Evolutionary conservation across 2,113 vertebrate genomes (phyloP), one percentile per base, ranked within the genome.

Genomic region (Myocastor coypus): DNA sequence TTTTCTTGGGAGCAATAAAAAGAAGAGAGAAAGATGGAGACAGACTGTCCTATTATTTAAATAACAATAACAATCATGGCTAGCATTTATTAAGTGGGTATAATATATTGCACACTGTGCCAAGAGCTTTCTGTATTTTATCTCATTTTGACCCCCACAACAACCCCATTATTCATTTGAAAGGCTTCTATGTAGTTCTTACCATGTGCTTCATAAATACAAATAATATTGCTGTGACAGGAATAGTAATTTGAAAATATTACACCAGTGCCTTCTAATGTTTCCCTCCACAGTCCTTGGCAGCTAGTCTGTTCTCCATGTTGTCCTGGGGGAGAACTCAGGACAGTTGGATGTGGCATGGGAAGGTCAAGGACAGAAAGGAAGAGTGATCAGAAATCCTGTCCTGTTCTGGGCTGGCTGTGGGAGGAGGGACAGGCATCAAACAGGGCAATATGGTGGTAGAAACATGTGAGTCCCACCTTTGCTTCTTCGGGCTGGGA

Each of bases 161-260:
- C 55, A 63, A 82, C 3, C 3, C 87, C 71, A 28, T 71, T 89
- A 28, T 50, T 89, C 63, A 84, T 84, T 84, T 94, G 86, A 83
- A 91, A 94, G 64, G 42, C 10, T 57, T 83, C 64, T 42, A 52
- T 42, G 34, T n/a, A 80, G 59, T 81, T 1, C 83, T 83, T 83
- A 50, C 14, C 2, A 28, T 52, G 57, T 81, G 22, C 32, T 95
- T 32, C 10, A 66, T 46, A 94, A 89, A 80, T 82, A 68, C 91
- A 96, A 90, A 52, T 28, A 94, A 55, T 55, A 69, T 61, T 89
- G 73, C 8, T 83, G 17, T 87, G 42, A 40, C 30, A 52, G 50
- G 28, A 5, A 80, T 55, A 83, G 75, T 73, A 46, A 85, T 96
- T 90, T 85, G 64, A 87, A 95, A 92, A 77, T 63, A 73, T 26